Conservation (phyloP, 92 coral and sea anemone genomes). For the Hydrozoanthus gracilis region DNA sequence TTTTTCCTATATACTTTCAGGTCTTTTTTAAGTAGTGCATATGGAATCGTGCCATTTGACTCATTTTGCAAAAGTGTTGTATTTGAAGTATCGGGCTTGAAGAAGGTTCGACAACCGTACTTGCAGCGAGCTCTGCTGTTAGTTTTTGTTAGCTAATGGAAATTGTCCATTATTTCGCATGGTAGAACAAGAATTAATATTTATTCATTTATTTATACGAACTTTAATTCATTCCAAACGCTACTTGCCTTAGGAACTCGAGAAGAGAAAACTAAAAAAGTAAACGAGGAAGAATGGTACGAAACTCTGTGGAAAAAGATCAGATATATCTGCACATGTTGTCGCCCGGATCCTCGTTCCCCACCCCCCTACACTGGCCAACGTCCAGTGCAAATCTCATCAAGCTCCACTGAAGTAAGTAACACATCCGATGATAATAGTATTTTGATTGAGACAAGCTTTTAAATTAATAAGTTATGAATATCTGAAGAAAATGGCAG, state of each 20-base stretch:
- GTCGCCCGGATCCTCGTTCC: conserved; percentile 68
- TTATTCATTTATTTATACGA: no score
- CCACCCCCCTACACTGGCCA: conserved; percentile 41
- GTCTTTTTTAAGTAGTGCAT: no score
- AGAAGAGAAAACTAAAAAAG: conserved; percentile 64
- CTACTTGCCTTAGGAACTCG: conserved; percentile 66
- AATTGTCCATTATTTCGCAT: neutral
- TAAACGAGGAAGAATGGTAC: conserved; percentile 78
- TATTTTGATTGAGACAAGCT: no score
- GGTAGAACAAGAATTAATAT: neutral
- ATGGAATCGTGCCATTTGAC: no score
- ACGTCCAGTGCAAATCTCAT: conserved; percentile 43
- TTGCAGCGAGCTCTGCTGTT: no score
- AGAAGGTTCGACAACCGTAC: no score
- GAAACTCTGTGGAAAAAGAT: conserved; percentile 67
- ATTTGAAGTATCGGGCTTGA: no score
- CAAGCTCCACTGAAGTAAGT: conserved; percentile 45
- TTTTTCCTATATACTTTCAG: no score
- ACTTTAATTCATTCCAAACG: neutral
- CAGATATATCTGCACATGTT: conserved; percentile 64
- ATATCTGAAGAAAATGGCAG: no score
- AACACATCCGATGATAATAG: neutral
- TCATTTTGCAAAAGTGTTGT: no score
- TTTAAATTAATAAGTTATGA: no score
- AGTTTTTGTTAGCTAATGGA: neutral